These are phyloP conservation scores for Artemia sp. DNA, from an alignment of 2,888 invertebrate species.

Conservation along the genomic window DNA sequence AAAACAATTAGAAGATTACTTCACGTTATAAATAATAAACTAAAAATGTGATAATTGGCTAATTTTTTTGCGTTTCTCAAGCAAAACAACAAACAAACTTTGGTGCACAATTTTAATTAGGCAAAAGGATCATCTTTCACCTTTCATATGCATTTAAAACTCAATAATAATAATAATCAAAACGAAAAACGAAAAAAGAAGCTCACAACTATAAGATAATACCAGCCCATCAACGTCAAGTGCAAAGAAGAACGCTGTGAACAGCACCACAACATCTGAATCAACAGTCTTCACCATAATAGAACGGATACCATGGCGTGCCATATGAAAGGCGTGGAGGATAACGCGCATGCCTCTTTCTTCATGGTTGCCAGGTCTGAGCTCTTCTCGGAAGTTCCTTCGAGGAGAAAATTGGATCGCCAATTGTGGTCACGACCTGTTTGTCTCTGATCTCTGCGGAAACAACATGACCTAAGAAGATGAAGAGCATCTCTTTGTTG, in stretches of 20 bases:
- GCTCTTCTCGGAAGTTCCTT: neutral
- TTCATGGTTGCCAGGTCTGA: constrained; percentile 1
- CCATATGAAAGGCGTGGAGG: neutral
- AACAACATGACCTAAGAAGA: neutral
- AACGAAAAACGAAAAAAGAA: no score
- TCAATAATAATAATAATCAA: no score
- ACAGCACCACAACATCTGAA: neutral
- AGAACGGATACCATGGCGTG: neutral
- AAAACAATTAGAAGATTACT: no score
- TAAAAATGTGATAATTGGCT: no score
- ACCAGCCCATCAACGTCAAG: constrained; percentile 13
- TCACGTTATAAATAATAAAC: no score
- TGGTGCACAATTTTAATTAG: no score
- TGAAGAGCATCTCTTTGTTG: neutral
- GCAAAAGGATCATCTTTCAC: no score
- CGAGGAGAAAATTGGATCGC: neutral
- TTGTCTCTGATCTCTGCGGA: constrained; percentile 3
- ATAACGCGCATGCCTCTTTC: neutral
- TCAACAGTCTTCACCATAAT: neutral
- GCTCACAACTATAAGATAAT: neutral
- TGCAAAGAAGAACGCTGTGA: neutral
- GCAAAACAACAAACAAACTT: no score
- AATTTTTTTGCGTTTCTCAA: no score
- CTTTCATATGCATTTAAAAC: no score
- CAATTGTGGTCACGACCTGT: neutral